phyloP scores from a whole-genome alignment of 2,113 vertebrate species.

The Trematomus loennbergii region DNA sequence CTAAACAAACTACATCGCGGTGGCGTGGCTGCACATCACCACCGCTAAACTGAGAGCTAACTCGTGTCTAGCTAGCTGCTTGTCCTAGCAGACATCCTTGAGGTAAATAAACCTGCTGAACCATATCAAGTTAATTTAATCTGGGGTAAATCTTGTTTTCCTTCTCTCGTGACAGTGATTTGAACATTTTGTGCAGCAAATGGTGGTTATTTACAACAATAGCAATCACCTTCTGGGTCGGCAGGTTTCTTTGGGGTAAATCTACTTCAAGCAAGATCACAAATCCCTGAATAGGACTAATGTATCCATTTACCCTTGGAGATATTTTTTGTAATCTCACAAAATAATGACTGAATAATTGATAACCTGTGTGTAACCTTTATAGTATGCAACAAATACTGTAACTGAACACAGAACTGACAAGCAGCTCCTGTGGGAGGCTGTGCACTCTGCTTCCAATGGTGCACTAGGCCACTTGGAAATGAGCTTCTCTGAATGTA shows the following conservation, averaged over 20 bases:
- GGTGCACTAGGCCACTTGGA: slow-evolving; percentile 2
- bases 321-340: background rate
- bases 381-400: slow-evolving; percentile 12
- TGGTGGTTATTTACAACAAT: background rate
- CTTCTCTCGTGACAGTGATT: background rate
- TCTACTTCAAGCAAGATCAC: background rate
- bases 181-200: background rate
- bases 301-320: background rate
- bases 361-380: background rate
- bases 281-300: background rate
- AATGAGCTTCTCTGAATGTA: slow-evolving; percentile 25
- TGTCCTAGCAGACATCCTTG: too few relatives aligned
- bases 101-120: too few relatives aligned
- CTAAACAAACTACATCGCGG: too few relatives aligned
- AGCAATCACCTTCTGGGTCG: background rate
- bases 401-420: background rate
- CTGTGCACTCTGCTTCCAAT: background rate
- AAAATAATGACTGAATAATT: background rate
- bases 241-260: too few relatives aligned
- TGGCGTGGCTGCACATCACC: too few relatives aligned
- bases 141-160: too few relatives aligned
- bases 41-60: too few relatives aligned
- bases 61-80: too few relatives aligned
- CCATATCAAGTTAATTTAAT: too few relatives aligned
- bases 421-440: slow-evolving; percentile 2